Evolutionary conservation across 2,113 vertebrate species (phyloP).

Genomic region (Nothoprocta pentlandii): DNA sequence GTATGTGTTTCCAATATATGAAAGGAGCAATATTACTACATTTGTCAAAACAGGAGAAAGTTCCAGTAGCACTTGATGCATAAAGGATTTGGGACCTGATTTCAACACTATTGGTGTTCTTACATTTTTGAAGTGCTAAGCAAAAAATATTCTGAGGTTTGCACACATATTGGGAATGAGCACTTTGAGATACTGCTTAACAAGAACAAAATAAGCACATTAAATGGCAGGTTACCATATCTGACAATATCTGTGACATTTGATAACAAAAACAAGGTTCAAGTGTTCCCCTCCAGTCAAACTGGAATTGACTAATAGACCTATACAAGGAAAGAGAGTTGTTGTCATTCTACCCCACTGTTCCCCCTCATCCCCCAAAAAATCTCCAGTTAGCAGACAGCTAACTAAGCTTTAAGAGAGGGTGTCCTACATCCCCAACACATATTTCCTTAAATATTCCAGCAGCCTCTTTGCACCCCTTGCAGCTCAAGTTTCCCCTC

Average conservation of each 20-base stretch:
- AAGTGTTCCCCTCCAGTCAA: constrained; percentile 24
- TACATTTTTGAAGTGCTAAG: background rate
- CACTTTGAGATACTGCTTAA: constrained; percentile 12
- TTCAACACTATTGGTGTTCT: background rate
- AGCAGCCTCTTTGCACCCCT: background rate
- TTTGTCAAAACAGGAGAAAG: background rate
- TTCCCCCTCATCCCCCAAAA: too few relatives aligned
- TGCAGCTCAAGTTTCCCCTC: background rate
- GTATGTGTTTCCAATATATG: background rate
- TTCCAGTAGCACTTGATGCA: background rate
- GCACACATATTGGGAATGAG: constrained; percentile 24
- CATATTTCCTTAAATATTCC: background rate
- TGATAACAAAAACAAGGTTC: background rate
- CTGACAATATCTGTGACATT: constrained; percentile 16
- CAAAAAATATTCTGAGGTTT: constrained; percentile 53
- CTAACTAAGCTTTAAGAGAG: background rate
- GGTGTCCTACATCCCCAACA: background rate
- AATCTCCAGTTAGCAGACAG: background rate
- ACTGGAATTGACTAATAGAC: constrained; percentile 14
- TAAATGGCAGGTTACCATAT: constrained; percentile 11
- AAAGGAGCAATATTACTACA: background rate
- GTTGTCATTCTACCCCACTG: too few relatives aligned
- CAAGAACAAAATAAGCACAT: constrained; percentile 20
- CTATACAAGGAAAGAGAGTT: background rate
- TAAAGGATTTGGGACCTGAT: constrained; percentile 21